These are phyloP conservation scores for Dorcus parallelipipedus DNA, from an alignment of 2,888 invertebrate genomes.

Conservation along the genomic window DNA sequence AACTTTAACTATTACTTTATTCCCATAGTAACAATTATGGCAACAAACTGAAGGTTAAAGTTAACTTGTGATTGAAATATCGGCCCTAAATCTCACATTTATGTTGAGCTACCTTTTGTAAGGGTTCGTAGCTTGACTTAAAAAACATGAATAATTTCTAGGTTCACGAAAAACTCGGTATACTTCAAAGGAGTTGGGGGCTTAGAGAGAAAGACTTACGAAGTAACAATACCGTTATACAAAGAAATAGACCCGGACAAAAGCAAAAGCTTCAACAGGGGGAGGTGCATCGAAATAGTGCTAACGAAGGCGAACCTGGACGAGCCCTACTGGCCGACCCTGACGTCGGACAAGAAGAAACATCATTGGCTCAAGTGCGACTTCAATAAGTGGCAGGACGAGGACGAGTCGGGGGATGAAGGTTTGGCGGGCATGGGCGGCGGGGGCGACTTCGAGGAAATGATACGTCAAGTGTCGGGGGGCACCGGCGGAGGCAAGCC, in stretches of 20 bases:
- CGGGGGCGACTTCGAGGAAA: conserved; percentile 62
- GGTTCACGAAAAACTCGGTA: conserved; percentile 69
- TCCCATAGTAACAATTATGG: too few relatives aligned
- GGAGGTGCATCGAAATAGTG: conserved; percentile 71
- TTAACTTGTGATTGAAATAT: too few relatives aligned
- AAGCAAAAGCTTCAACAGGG: conserved; percentile 68
- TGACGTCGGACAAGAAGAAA: conserved; percentile 83
- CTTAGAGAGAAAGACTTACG: conserved; percentile 79
- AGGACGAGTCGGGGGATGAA: conserved; percentile 89
- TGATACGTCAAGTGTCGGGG: conserved; percentile 73
- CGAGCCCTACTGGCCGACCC: conserved; percentile 82
- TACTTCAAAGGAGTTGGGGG: conserved; percentile 84
- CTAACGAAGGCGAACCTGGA: conserved; percentile 63
- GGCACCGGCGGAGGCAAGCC: conserved; percentile 58
- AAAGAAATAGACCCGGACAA: conserved; percentile 80
- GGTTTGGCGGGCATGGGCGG: conserved; percentile 49
- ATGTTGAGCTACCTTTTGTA: too few relatives aligned
- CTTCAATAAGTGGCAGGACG: conserved; percentile 97
- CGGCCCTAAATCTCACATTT: too few relatives aligned
- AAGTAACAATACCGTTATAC: conserved; percentile 82
- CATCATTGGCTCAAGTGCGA: conserved; percentile 96
- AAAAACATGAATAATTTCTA: conserved; percentile 27
- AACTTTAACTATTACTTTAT: too few relatives aligned
- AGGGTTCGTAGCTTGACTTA: too few relatives aligned
- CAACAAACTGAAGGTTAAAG: too few relatives aligned